phyloP scores from a whole-genome alignment of 2,888 invertebrate species.

The Odontocolon sp. region DNA sequence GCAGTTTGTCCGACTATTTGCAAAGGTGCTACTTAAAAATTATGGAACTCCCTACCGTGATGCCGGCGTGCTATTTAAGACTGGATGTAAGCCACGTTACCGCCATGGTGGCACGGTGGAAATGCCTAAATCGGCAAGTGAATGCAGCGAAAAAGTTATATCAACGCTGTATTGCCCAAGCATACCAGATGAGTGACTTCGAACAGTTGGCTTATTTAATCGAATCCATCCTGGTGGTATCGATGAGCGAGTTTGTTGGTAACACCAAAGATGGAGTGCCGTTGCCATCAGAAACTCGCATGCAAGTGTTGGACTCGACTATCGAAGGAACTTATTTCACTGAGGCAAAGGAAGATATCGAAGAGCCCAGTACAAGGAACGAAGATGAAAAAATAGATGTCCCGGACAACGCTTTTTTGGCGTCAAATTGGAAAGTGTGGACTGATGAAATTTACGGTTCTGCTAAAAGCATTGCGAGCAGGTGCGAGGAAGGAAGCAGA shows the following conservation, averaged over 20 bases:
- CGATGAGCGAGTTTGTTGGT: not conserved
- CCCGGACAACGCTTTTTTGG: not conserved
- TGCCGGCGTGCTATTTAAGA: no score
- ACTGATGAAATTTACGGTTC: constrained; percentile 6
- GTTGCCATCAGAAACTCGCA: not conserved
- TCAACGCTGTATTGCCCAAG: constrained; percentile 49
- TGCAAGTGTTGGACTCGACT: not conserved
- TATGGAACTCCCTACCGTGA: no score
- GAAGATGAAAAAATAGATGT: not conserved
- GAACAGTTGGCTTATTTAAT: constrained; percentile 37
- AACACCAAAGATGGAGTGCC: not conserved
- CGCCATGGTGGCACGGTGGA: no score
- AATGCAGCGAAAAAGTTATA: no score
- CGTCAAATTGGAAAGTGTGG: constrained; percentile 53
- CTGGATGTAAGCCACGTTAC: no score
- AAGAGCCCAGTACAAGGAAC: constrained; percentile 5
- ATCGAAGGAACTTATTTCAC: constrained; percentile 12
- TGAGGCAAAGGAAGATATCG: not conserved
- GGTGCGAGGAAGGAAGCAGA: not conserved
- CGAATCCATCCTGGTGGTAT: constrained; percentile 45
- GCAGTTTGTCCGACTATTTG: constrained; percentile 48
- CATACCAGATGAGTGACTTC: constrained; percentile 53
- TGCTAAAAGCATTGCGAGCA: constrained; percentile 21
- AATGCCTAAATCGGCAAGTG: no score
- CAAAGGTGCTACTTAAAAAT: constrained; percentile 61